A percentile compares a stretch with the other conserved stretches of the same genome.
phyloP scores from a whole-genome alignment of 2,888 invertebrate species.

The Ochropleura plecta region DNA sequence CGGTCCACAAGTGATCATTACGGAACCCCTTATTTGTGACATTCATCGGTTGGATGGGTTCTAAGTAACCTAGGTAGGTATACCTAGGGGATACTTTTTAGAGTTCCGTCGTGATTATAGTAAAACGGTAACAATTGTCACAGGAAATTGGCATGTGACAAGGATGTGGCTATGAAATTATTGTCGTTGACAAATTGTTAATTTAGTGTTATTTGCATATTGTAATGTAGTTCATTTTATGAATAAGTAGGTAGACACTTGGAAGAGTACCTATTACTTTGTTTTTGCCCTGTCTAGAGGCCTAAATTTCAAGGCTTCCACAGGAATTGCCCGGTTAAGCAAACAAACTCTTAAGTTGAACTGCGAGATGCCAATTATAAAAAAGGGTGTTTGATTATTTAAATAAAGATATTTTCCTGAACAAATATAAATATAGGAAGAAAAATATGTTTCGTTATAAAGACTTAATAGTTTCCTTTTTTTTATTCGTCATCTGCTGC shows the following conservation, averaged over 20 bases:
- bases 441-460: too few species aligned
- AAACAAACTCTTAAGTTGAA: too few species aligned
- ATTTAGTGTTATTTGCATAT: constrained; percentile 9
- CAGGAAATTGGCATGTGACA: constrained; percentile 16
- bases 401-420: too few species aligned
- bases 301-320: too few species aligned
- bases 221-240: not conserved
- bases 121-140: constrained; percentile 40
- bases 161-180: constrained; percentile 2
- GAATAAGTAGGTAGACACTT: not conserved
- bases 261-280: too few species aligned
- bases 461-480: too few species aligned
- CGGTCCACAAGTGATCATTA: constrained; percentile 68
- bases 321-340: too few species aligned
- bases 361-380: too few species aligned
- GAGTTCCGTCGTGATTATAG: constrained; percentile 41
- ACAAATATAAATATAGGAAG: too few species aligned
- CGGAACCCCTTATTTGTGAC: constrained; percentile 72
- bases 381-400: too few species aligned
- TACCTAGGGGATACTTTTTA: constrained; percentile 60
- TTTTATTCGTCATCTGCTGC: too few species aligned
- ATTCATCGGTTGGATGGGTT: constrained; percentile 76
- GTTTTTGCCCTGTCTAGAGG: too few species aligned
- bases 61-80: constrained; percentile 70
- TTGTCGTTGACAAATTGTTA: not conserved